Base-by-base conservation (phyloP, 2,113 vertebrate genomes). In the Seriola dumerili region DNA sequence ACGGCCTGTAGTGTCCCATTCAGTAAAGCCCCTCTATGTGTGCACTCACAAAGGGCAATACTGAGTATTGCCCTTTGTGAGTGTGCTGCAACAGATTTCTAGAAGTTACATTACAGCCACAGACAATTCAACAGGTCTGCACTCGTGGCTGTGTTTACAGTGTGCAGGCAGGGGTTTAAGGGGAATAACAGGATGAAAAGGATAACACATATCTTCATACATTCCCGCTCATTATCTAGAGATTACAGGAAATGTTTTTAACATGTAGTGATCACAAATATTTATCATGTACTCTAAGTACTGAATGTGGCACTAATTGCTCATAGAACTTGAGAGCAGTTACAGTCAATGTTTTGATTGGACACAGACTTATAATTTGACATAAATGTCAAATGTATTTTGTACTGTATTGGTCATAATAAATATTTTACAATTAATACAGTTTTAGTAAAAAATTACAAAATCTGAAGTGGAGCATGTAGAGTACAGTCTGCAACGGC, bases 1-100 rank as follows among this genome's bases (percentile, higher is more conserved):
- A 75, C 57, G 17, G 14, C 11, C 19, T 44, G 16, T 32, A 50
- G 42, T 16, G 40, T 71, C 59, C 34, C 21, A 36, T 21, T 59
- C 29, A 72, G 21, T 68, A 78, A 77, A 77, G 74, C 32, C 65
- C 10, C 40, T 81, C 68, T 78, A 40, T 67, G 34, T 38, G 64
- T 9, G 48, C 42, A 78, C 71, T 29, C 29, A 29, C 29, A 29
- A 29, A 29, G 2, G 29, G 29, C 29, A 29, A 29, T 46, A 76
- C 58, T 42, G 54, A 38, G 38, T 76, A 19, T 72, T 73, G 36
- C 23, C 46, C 58, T 78, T 73, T 67, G 52, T 78, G 6, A 69
- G 44, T 42, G 36, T 32, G 0, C 54, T 48, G 52, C 23, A 76
- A 80, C 65, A 63, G 57, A 76, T 52, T 71, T 88, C 57, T 65